These are phyloP conservation scores for Pionites leucogaster DNA, from an alignment of 2,113 vertebrate species.

Conservation along the genomic window DNA sequence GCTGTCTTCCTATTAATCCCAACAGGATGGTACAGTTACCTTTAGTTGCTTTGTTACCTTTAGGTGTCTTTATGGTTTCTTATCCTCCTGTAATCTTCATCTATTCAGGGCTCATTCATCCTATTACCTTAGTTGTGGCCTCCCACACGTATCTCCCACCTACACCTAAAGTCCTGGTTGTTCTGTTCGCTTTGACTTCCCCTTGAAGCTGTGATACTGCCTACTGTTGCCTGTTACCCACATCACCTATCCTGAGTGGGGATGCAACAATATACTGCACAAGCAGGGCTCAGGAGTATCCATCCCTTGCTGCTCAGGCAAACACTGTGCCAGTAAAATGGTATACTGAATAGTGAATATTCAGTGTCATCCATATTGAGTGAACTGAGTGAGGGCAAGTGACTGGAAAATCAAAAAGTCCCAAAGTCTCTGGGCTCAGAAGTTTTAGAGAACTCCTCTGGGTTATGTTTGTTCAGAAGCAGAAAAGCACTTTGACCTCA, in stretches of 20 bases:
- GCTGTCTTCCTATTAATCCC: background rate
- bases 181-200: background rate
- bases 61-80: background rate
- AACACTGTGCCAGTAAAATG: background rate
- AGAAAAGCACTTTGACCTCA: background rate
- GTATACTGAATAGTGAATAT: background rate
- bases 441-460: background rate
- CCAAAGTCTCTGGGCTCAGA: background rate
- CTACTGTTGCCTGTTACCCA: background rate
- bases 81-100: background rate
- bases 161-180: background rate
- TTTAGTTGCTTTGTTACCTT: background rate
- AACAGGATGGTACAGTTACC: background rate
- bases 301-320: background rate
- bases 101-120: background rate
- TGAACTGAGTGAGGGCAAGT: background rate
- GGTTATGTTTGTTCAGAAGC: background rate
- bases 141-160: background rate
- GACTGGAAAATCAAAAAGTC: background rate
- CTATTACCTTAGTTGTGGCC: background rate
- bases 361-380: background rate
- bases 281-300: rapidly evolving
- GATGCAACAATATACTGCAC: background rate
- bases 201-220: background rate
- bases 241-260: background rate